phyloP scores from a whole-genome alignment of 2,888 invertebrate genomes.

The Drosophila leonis region DNA sequence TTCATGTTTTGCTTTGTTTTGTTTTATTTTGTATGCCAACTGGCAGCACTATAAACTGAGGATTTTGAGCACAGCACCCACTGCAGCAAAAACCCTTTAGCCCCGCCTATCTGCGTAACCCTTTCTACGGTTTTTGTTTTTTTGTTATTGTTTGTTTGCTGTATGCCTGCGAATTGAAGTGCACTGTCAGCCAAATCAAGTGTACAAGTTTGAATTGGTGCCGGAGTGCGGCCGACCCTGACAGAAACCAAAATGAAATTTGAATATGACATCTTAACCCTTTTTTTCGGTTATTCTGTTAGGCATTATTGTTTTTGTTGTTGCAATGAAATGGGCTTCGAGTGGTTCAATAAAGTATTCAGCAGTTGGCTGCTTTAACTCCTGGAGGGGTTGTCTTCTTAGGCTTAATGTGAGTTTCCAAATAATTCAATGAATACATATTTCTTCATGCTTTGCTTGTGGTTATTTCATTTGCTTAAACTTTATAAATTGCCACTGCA shows the following conservation, averaged over 20 bases:
- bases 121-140: neutral
- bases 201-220: conserved; percentile 61
- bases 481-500: neutral
- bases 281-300: conserved; percentile 3
- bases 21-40: conserved; percentile 56
- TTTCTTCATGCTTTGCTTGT: neutral
- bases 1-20: conserved; percentile 58
- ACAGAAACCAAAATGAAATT: conserved; percentile 13
- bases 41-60: conserved; percentile 44
- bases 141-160: conserved; percentile 20
- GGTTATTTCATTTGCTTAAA: neutral
- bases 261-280: conserved; percentile 21
- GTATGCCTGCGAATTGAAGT: conserved; percentile 53
- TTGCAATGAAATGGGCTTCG: neutral
- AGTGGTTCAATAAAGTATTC: neutral
- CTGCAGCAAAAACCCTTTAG: neutral
- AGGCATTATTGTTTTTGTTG: neutral
- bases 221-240: conserved; percentile 19
- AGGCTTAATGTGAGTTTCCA: no score
- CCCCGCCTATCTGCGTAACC: conserved; percentile 2
- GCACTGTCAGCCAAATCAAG: conserved; percentile 72
- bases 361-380: neutral
- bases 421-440: neutral
- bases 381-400: neutral
- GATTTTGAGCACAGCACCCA: conserved; percentile 23